A percentile compares a stretch with the other conserved stretches of the same genome.
Conservation (phyloP, 2,888 invertebrate species). For the Xestia ashworthii region DNA sequence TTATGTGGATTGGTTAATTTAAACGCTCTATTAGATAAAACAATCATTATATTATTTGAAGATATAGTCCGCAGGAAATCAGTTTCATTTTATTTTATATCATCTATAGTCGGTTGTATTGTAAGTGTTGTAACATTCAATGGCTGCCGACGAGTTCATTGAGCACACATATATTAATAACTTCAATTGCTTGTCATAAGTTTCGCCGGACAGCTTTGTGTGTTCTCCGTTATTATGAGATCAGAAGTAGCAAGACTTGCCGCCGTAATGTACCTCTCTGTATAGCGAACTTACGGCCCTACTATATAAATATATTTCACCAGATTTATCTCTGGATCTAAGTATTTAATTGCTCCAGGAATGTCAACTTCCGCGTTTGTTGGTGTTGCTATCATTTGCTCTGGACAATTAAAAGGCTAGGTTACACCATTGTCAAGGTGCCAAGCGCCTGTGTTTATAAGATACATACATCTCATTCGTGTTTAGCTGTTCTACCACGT, state of each 20-base stretch:
- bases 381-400: constrained; percentile 46
- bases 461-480: constrained; percentile 40
- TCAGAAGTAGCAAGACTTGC: constrained; percentile 13
- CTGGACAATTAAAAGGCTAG: constrained; percentile 52
- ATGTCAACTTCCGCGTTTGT: constrained; percentile 64
- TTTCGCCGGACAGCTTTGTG: constrained; percentile 51
- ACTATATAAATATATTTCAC: constrained; percentile 54
- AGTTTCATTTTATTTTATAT: constrained; percentile 21
- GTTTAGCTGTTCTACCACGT: constrained; percentile 17
- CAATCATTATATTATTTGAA: constrained; percentile 8
- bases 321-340: constrained; percentile 36
- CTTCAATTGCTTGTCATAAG: constrained; percentile 60
- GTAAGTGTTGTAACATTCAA: constrained; percentile 24
- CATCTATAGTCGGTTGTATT: constrained; percentile 1
- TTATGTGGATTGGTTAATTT: constrained; percentile 8
- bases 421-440: constrained; percentile 56
- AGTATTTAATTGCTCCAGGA: constrained; percentile 60
- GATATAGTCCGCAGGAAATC: constrained; percentile 8
- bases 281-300: constrained; percentile 24
- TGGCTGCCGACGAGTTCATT: constrained; percentile 41
- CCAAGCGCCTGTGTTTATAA: constrained; percentile 38
- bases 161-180: constrained; percentile 55
- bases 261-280: constrained; percentile 23
- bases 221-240: constrained; percentile 53
- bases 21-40: not conserved